phyloP scores from a whole-genome alignment of 2,113 vertebrate species.

The Trematomus loennbergii region DNA sequence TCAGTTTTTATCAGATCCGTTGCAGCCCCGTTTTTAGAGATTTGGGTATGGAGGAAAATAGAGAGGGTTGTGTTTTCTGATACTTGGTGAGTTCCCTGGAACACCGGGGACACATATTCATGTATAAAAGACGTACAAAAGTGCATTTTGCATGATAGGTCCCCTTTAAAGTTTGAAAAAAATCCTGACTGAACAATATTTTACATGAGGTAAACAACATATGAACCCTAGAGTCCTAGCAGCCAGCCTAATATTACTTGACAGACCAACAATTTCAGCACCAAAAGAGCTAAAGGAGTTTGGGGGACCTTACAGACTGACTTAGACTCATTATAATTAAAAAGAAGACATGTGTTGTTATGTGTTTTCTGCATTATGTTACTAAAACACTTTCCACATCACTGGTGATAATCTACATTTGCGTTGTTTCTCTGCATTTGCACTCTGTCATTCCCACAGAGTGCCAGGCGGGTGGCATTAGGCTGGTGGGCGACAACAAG shows the following conservation, averaged over 20 bases:
- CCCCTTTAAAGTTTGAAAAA: not conserved
- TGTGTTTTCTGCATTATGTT: not conserved
- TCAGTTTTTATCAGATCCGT: no score
- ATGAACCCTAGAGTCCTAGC: not conserved
- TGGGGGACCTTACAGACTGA: not conserved
- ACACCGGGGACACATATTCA: no score
- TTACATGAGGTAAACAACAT: not conserved
- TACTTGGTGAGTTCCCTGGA: no score
- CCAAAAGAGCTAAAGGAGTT: not conserved
- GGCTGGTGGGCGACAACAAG: constrained; percentile 61
- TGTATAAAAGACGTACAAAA: no score
- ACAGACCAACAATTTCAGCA: not conserved
- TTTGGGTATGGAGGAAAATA: no score
- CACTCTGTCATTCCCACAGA: not conserved
- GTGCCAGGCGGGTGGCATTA: constrained; percentile 43
- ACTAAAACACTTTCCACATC: not conserved
- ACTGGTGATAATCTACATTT: constrained; percentile 6
- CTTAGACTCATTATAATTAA: not conserved
- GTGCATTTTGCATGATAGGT: no score
- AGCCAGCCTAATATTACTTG: not conserved
- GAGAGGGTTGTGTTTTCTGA: no score
- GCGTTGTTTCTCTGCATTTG: not conserved
- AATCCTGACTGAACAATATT: not conserved
- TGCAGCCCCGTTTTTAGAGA: no score
- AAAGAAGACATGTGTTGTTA: not conserved